phyloP scores from a whole-genome alignment of 2,797 vertebrate species.

The Dermochelys coriacea region DNA sequence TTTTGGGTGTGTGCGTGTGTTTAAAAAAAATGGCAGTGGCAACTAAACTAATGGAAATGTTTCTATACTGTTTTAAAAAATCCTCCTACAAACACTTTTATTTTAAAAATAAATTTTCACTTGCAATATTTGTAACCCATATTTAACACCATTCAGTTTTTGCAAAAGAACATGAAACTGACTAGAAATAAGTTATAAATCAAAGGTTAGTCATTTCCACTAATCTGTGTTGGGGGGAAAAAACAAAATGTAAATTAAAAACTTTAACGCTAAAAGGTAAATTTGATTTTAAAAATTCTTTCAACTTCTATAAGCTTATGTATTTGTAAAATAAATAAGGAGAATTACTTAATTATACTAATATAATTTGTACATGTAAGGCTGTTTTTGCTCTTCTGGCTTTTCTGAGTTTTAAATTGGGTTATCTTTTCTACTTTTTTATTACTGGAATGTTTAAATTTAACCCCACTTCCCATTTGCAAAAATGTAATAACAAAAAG shows the following conservation, averaged over 20 bases:
- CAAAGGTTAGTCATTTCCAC: not conserved
- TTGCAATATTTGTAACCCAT: accelerated
- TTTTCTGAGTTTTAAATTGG: not conserved
- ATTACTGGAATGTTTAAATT: not conserved
- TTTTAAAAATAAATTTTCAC: not conserved
- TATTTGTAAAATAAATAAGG: not conserved
- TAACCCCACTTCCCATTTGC: accelerated
- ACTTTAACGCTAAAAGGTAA: not conserved
- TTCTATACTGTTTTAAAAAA: not conserved
- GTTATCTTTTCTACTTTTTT: not conserved
- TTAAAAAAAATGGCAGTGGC: not conserved
- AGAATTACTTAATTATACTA: not conserved
- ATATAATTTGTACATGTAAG: not conserved
- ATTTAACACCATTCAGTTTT: accelerated
- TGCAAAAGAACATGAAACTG: not conserved
- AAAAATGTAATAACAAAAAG: not conserved
- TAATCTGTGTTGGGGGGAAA: accelerated
- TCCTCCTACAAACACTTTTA: not conserved
- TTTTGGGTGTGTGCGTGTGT: not conserved
- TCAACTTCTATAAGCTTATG: not conserved
- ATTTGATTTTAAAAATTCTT: not conserved
- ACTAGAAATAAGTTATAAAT: not conserved
- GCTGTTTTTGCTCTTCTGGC: not conserved
- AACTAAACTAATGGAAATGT: not conserved
- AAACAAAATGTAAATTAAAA: not conserved